These are phyloP conservation scores for Notocelia uddmanniana DNA, from an alignment of 2,888 invertebrate genomes.

Conservation along the genomic window DNA sequence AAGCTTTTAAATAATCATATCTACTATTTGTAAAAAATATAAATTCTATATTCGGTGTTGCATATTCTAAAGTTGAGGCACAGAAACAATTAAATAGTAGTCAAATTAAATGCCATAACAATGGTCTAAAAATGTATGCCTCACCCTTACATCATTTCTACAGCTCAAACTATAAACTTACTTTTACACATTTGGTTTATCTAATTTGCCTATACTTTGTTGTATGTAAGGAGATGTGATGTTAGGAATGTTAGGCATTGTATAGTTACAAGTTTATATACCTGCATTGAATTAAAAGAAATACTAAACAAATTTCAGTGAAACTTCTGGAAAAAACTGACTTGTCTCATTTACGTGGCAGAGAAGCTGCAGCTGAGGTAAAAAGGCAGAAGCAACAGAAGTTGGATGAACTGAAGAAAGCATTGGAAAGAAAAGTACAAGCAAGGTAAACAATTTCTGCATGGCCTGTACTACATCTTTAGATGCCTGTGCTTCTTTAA, in stretches of 20 bases:
- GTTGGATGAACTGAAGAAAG: conserved; percentile 73
- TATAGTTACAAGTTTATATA: not conserved
- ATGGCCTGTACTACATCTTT: not conserved
- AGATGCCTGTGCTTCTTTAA: not conserved
- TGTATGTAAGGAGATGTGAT: too few relatives aligned
- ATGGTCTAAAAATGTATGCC: too few relatives aligned
- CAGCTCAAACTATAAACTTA: too few relatives aligned
- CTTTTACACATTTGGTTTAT: too few relatives aligned
- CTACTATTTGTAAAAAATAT: not conserved
- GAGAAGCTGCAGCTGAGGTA: conserved; percentile 70
- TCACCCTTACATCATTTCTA: too few relatives aligned
- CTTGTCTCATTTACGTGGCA: conserved; percentile 71
- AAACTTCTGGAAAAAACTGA: conserved; percentile 62
- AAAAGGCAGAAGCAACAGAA: conserved; percentile 71
- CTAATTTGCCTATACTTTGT: too few relatives aligned
- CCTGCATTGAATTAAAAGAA: not conserved
- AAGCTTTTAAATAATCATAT: too few relatives aligned
- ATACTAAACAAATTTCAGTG: conserved; percentile 50
- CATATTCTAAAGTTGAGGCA: too few relatives aligned
- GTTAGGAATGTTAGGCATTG: too few relatives aligned
- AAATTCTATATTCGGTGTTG: too few relatives aligned
- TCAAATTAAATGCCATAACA: too few relatives aligned
- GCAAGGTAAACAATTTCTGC: conserved; percentile 64
- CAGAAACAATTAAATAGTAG: too few relatives aligned
- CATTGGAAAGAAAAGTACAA: conserved; percentile 74